Percentiles rank a stretch among this genome's conserved stretches.
These are phyloP conservation scores for Gobio occitaniae DNA, from an alignment of 2,797 vertebrate genomes.

Conservation along the genomic window DNA sequence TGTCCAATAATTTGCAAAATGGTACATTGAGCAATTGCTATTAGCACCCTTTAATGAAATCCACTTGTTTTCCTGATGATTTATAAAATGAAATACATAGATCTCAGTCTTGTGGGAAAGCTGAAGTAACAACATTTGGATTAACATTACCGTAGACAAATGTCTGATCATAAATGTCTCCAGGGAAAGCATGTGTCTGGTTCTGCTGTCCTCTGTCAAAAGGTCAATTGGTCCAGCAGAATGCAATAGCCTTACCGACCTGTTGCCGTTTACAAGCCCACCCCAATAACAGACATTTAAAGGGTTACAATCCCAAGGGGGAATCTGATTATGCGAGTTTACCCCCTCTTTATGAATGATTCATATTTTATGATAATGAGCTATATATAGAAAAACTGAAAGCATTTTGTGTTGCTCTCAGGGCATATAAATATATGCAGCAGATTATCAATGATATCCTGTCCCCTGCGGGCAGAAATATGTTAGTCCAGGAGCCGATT, in stretches of 20 bases:
- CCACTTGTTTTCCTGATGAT: not conserved
- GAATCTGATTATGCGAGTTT: conserved; percentile 44
- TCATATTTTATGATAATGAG: conserved; percentile 57
- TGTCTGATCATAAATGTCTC: not conserved
- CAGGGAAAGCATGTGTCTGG: not conserved
- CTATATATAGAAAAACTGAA: conserved; percentile 47
- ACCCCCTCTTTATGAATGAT: conserved; percentile 58
- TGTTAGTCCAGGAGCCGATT: conserved; percentile 29
- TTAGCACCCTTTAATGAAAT: not conserved
- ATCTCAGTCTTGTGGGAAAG: not conserved
- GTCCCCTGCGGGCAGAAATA: conserved; percentile 11
- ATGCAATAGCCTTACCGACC: conserved; percentile 16
- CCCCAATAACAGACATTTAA: conserved; percentile 39
- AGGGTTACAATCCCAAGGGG: conserved; percentile 55
- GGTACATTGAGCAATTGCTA: not conserved
- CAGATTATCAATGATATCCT: conserved; percentile 52
- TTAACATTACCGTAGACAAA: not conserved
- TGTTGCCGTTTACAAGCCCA: conserved; percentile 22
- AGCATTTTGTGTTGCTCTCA: conserved; percentile 53
- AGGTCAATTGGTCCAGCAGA: conserved; percentile 43
- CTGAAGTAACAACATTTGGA: not conserved
- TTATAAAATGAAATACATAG: not conserved
- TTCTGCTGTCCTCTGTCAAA: conserved; percentile 38
- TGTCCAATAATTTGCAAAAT: not conserved
- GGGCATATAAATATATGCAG: conserved; percentile 64